Evolutionary conservation across 2,113 vertebrate species (phyloP).

Genomic region (Phocoena phocoena): DNA sequence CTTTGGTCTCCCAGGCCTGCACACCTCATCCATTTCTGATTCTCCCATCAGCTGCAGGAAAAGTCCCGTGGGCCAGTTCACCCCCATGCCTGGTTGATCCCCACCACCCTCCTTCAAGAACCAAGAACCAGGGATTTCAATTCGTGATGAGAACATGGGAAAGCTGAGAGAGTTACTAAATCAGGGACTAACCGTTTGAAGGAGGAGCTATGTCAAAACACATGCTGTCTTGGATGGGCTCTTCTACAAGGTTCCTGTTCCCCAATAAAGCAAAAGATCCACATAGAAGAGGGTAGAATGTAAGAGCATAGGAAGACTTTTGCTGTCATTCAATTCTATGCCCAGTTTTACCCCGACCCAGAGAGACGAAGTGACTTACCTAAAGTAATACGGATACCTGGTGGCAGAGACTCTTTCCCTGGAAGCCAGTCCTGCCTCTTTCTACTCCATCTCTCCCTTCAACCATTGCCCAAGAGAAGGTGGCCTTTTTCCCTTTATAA

Average conservation of each 20-base stretch:
- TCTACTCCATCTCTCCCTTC: background rate
- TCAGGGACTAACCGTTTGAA: background rate
- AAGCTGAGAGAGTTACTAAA: background rate
- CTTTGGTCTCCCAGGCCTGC: background rate
- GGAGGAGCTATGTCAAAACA: background rate
- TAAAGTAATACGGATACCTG: background rate
- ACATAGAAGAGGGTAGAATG: background rate
- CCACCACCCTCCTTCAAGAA: background rate
- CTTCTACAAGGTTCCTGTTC: background rate
- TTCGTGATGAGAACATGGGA: background rate
- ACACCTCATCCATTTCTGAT: background rate
- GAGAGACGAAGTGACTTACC: background rate
- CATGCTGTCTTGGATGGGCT: fast-evolving
- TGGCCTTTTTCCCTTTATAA: background rate
- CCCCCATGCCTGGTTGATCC: background rate
- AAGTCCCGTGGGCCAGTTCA: background rate
- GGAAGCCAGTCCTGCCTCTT: background rate
- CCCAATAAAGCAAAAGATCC: background rate
- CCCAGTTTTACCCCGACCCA: background rate
- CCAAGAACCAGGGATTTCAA: background rate
- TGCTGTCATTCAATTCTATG: background rate
- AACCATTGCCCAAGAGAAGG: background rate
- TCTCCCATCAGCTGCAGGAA: background rate
- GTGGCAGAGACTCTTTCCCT: background rate
- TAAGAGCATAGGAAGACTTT: background rate